Evolutionary conservation across 1,140 invertebrate genomes (phyloP).

Genomic region (Heliconius hermathena): DNA sequence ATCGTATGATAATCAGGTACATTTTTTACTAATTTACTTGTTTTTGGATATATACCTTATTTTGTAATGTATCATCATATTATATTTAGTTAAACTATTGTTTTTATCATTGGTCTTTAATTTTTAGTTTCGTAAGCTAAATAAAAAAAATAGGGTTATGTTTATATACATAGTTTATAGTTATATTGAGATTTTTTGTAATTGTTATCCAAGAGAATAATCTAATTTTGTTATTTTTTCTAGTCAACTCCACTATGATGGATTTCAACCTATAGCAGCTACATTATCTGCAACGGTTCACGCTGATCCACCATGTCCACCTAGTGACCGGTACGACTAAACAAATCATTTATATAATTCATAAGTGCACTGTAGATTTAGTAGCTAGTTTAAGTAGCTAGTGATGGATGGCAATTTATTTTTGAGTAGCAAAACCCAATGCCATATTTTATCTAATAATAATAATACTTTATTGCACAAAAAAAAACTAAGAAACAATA

Average conservation of each 20-base stretch:
- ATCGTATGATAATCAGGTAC: constrained; percentile 94
- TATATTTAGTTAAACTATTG: not conserved
- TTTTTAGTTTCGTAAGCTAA: not conserved
- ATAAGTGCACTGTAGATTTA: too few relatives aligned
- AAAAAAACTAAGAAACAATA: too few relatives aligned
- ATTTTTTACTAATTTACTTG: constrained; percentile 25
- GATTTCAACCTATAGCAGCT: constrained; percentile 94
- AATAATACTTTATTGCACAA: too few relatives aligned
- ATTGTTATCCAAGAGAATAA: too few relatives aligned
- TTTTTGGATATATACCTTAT: not conserved
- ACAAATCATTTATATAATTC: not conserved
- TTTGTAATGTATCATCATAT: not conserved
- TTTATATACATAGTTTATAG: not conserved
- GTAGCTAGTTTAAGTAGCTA: too few relatives aligned
- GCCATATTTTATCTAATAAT: too few relatives aligned
- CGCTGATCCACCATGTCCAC: constrained; percentile 95
- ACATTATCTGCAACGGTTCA: constrained; percentile 91
- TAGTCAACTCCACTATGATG: constrained; percentile 96
- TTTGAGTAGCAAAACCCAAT: too few relatives aligned
- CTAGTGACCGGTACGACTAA: constrained; percentile 90
- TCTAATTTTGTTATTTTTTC: constrained; percentile 32
- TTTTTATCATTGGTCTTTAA: not conserved
- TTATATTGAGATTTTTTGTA: too few relatives aligned
- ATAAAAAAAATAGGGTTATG: constrained; percentile 1
- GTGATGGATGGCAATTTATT: too few relatives aligned